phyloP scores from a whole-genome alignment of 2,797 vertebrate species.

The Acanthornis magna region DNA sequence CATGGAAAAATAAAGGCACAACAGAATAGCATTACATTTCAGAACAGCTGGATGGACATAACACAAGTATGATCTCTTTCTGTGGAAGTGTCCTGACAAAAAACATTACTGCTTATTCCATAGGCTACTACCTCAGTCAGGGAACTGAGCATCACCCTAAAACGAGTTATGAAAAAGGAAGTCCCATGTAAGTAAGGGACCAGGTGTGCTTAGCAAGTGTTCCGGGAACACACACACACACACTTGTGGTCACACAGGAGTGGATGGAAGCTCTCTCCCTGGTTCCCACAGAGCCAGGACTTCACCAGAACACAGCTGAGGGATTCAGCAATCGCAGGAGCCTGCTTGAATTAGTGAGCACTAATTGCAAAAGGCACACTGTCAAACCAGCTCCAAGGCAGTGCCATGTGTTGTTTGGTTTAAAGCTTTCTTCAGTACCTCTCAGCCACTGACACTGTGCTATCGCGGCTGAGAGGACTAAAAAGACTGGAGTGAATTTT shows the following conservation, averaged over 20 bases:
- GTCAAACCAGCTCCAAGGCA: neutral
- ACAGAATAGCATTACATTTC: slow-evolving; percentile 73
- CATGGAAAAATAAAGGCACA: slow-evolving; percentile 82
- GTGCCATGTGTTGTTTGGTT: neutral
- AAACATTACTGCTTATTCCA: neutral
- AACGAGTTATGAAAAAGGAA: neutral
- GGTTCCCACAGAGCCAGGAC: neutral
- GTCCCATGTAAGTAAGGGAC: neutral
- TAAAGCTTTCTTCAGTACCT: neutral
- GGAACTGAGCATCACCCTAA: neutral
- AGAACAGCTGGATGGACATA: slow-evolving; percentile 39
- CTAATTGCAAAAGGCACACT: neutral
- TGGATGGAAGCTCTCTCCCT: neutral
- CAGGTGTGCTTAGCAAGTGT: neutral
- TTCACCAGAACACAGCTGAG: neutral
- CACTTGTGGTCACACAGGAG: neutral
- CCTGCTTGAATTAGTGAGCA: neutral
- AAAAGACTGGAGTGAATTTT: neutral
- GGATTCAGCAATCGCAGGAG: neutral
- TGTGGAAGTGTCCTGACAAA: slow-evolving; percentile 19
- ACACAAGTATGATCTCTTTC: slow-evolving; percentile 30
- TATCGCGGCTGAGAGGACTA: neutral
- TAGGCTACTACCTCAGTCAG: neutral
- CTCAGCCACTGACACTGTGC: neutral
- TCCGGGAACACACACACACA: neutral